phyloP scores from a whole-genome alignment of 2,797 vertebrate species.

The Fringilla coelebs region DNA sequence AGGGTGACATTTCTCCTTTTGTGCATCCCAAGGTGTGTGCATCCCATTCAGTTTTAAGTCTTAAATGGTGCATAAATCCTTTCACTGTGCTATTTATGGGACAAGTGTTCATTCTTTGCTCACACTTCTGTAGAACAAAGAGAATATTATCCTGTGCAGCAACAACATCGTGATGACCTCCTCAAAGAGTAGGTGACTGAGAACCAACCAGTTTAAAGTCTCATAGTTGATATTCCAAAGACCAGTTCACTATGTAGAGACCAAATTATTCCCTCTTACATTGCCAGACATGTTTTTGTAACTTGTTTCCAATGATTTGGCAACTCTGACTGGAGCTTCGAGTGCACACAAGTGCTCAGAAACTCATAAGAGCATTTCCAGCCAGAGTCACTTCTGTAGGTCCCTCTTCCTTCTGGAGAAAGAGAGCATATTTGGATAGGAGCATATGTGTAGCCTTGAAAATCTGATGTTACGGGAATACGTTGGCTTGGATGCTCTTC shows the following conservation, averaged over 20 bases:
- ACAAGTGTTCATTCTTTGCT: not conserved
- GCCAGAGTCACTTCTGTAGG: constrained; percentile 7
- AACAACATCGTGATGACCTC: not conserved
- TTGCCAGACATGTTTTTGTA: not conserved
- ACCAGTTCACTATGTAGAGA: not conserved
- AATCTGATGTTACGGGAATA: not conserved
- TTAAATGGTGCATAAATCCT: not conserved
- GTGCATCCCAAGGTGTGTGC: not conserved
- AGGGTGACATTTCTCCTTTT: not conserved
- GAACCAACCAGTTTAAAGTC: not conserved
- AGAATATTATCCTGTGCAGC: not conserved
- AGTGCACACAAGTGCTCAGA: not conserved
- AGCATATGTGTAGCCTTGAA: not conserved
- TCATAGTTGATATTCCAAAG: not conserved
- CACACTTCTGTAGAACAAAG: not conserved
- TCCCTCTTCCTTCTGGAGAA: constrained; percentile 3
- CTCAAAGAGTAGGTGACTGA: not conserved
- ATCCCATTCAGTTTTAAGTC: not conserved
- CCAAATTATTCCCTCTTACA: not conserved
- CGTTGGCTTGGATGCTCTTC: not conserved
- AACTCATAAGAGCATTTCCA: not conserved
- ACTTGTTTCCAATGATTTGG: not conserved
- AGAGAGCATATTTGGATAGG: not conserved
- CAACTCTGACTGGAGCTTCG: not conserved
- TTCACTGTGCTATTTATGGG: not conserved